Evolutionary conservation across 2,888 invertebrate species (phyloP).

Genomic region (Blastobasis lacticolella): DNA sequence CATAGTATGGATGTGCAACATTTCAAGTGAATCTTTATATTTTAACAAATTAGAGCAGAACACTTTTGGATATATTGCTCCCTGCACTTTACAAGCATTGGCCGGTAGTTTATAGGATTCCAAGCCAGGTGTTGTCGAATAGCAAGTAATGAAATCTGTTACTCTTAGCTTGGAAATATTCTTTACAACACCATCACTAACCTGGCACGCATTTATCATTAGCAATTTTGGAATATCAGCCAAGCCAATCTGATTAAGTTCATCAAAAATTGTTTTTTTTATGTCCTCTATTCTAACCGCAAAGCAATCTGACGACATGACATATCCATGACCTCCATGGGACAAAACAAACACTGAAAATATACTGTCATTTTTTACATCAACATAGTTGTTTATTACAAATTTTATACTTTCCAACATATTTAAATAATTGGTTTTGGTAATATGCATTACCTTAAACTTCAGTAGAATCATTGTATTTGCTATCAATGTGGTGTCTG

Average conservation of each 20-base stretch:
- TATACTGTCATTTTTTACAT: neutral
- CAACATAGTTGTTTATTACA: neutral
- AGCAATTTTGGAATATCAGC: neutral
- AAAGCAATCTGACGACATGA: neutral
- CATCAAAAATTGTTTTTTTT: neutral
- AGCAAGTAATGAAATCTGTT: neutral
- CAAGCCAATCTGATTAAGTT: neutral
- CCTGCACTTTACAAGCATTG: neutral
- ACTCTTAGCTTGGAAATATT: neutral
- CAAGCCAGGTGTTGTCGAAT: neutral
- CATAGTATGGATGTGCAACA: too few species aligned
- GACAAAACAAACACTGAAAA: neutral
- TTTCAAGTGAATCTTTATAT: too few species aligned
- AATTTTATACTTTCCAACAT: neutral
- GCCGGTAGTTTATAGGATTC: neutral
- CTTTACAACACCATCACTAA: neutral
- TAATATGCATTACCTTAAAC: too few species aligned
- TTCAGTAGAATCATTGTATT: neutral
- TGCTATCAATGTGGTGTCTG: neutral
- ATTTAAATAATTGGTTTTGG: neutral
- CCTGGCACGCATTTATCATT: neutral
- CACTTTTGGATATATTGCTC: too few species aligned
- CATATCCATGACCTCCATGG: neutral
- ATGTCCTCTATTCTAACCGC: neutral
- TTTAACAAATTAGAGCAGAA: too few species aligned